Evolutionary conservation across 2,113 vertebrate genomes (phyloP).

Genomic region (Thymallus thymallus): DNA sequence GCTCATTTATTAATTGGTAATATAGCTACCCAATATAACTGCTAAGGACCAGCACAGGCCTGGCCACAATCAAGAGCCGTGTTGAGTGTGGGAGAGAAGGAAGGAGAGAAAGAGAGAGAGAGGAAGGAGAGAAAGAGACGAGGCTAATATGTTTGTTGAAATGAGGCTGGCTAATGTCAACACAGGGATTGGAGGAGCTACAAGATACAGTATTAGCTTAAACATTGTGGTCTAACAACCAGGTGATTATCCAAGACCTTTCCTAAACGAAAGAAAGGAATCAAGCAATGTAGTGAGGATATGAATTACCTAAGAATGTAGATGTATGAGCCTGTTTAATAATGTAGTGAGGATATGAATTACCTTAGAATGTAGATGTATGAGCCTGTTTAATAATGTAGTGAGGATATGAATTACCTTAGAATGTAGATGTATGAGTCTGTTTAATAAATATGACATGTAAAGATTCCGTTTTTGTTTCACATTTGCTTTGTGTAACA

Average conservation of each 20-base stretch:
- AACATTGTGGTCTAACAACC: neutral
- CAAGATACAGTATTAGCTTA: neutral
- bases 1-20: constrained; percentile 83
- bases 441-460: neutral
- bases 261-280: too few relatives aligned
- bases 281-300: neutral
- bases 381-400: too few relatives aligned
- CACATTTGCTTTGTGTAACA: neutral
- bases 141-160: too few relatives aligned
- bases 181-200: neutral
- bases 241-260: neutral
- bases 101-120: neutral
- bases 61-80: neutral
- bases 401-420: neutral
- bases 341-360: neutral
- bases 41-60: too few relatives aligned
- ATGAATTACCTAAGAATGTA: neutral
- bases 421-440: neutral
- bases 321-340: too few relatives aligned
- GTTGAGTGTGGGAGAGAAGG: neutral
- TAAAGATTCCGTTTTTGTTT: neutral
- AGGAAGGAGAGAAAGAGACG: too few relatives aligned
- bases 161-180: neutral
- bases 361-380: neutral
- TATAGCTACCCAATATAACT: neutral